phyloP scores from a whole-genome alignment of 2,113 vertebrate species.

The Tinamus guttatus region DNA sequence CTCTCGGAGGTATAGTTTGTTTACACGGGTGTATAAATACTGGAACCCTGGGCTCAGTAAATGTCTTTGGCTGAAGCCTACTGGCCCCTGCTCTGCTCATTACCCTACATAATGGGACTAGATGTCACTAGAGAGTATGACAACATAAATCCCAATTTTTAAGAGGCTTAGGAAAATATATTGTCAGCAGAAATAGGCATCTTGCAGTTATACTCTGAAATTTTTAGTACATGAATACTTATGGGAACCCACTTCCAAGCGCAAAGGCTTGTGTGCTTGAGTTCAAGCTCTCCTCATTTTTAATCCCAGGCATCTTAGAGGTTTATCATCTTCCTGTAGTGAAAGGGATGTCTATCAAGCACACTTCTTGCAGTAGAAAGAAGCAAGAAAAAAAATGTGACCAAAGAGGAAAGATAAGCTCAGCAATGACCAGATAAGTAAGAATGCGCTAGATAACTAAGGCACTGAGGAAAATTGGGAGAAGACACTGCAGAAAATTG shows the following conservation, averaged over 20 bases:
- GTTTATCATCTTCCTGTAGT: background rate
- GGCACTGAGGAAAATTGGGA: background rate
- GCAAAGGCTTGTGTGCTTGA: background rate
- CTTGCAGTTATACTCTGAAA: background rate
- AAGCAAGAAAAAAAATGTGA: background rate
- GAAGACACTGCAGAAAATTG: slow-evolving; percentile 10
- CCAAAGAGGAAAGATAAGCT: background rate
- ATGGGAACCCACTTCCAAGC: background rate
- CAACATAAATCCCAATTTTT: background rate
- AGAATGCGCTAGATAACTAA: background rate
- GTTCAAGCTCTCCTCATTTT: background rate
- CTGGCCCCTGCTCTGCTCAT: too few relatives aligned
- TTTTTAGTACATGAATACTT: background rate
- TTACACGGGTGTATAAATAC: too few relatives aligned
- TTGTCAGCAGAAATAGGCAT: background rate
- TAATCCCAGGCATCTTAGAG: background rate
- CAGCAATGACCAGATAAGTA: background rate
- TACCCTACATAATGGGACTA: too few relatives aligned
- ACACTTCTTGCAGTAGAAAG: background rate
- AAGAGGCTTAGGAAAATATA: background rate
- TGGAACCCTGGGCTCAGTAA: too few relatives aligned
- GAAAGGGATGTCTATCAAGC: background rate
- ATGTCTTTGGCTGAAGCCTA: too few relatives aligned
- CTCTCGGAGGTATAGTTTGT: too few relatives aligned
- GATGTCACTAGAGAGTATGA: background rate